phyloP scores from a whole-genome alignment of 2,888 invertebrate species.

The Tipula confusa region DNA sequence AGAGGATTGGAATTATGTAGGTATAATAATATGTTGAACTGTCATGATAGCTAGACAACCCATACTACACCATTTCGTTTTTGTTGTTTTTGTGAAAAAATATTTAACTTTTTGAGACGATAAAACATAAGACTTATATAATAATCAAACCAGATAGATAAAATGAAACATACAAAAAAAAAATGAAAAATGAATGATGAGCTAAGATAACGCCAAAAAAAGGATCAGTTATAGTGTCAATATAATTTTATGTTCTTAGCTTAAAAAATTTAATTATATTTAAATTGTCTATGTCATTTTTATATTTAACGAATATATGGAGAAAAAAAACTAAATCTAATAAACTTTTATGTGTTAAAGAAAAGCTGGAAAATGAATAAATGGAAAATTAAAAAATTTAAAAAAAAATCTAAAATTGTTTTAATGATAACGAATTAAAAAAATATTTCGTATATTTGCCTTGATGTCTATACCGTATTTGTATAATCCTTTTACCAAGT shows the following conservation, averaged over 20 bases:
- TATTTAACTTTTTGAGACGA: neutral
- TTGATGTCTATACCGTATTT: no score
- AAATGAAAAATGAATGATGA: neutral
- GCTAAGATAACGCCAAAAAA: neutral
- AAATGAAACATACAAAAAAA: neutral
- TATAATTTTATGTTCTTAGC: neutral
- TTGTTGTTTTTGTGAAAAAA: neutral
- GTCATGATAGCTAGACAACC: neutral
- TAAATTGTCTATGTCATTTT: neutral
- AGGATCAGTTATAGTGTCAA: neutral
- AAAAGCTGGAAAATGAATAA: neutral
- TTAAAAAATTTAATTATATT: neutral
- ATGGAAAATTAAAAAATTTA: neutral
- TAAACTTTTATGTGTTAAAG: neutral
- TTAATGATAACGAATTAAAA: slow-evolving; percentile 14
- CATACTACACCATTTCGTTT: neutral
- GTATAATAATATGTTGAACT: neutral
- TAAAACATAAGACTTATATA: slow-evolving; percentile 1
- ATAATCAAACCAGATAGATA: neutral
- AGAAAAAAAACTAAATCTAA: neutral
- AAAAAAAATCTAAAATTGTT: no score
- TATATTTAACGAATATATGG: neutral
- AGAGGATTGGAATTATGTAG: neutral
- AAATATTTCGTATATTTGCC: neutral
- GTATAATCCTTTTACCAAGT: neutral